Conservation (phyloP, 2,797 vertebrate species). For the Cyclura pinguis region DNA sequence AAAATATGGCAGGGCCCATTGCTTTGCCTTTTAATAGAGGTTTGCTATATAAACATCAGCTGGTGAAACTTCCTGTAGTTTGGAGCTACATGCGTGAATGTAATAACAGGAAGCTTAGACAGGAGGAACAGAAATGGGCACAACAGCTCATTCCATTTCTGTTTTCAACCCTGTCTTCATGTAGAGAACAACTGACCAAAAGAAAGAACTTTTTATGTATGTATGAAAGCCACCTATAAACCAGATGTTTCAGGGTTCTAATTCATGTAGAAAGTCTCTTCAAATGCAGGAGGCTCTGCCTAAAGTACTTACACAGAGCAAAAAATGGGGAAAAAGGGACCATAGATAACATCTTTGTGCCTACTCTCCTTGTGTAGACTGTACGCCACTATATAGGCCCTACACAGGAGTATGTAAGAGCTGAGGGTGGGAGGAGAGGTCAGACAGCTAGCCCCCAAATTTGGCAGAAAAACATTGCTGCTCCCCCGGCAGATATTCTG, state of each 20-base stretch:
- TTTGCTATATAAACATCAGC: not conserved
- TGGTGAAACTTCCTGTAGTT: not conserved
- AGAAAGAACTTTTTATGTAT: too few species aligned
- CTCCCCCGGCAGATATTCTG: not conserved
- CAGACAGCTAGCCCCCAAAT: not conserved
- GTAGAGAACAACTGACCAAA: too few species aligned
- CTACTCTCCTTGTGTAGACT: too few species aligned
- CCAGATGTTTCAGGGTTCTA: not conserved
- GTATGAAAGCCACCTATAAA: not conserved
- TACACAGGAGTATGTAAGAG: not conserved
- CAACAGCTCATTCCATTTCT: too few species aligned
- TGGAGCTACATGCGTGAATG: too few species aligned
- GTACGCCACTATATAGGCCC: too few species aligned
- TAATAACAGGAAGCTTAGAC: not conserved
- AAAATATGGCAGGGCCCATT: not conserved
- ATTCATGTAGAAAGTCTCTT: not conserved
- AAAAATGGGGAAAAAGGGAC: too few species aligned
- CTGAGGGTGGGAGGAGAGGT: not conserved
- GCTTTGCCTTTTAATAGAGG: not conserved
- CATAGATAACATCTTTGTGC: too few species aligned
- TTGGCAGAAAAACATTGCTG: not conserved
- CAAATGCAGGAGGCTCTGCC: too few species aligned
- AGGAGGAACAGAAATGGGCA: not conserved
- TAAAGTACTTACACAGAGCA: too few species aligned
- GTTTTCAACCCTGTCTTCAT: too few species aligned